phyloP scores from a whole-genome alignment of 2,888 invertebrate genomes.

The Leucophora obtusa region DNA sequence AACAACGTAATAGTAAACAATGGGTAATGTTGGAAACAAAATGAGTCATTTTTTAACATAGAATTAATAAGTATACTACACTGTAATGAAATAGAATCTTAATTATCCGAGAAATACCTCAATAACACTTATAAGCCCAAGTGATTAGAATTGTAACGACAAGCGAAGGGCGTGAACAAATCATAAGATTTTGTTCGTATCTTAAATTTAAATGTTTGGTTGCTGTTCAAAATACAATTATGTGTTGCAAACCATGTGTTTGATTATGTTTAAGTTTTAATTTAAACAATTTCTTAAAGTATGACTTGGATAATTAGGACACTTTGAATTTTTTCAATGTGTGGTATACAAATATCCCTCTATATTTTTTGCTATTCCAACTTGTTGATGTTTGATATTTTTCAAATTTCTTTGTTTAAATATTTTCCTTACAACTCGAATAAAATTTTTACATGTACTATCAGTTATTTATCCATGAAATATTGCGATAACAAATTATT shows the following conservation, averaged over 20 bases:
- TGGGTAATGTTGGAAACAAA: slow-evolving; percentile 50
- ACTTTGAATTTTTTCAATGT: neutral
- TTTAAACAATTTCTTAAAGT: neutral
- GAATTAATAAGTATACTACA: too few relatives aligned
- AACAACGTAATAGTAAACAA: slow-evolving; percentile 41
- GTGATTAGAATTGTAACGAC: neutral
- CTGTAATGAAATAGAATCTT: neutral
- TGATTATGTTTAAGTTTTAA: neutral
- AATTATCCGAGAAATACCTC: neutral
- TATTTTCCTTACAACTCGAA: neutral
- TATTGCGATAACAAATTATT: slow-evolving; percentile 34
- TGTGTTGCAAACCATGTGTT: too few relatives aligned
- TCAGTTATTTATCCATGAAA: neutral
- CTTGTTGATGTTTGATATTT: neutral
- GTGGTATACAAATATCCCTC: neutral
- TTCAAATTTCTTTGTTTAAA: neutral
- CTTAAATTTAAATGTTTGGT: neutral
- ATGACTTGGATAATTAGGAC: neutral
- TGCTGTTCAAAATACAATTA: neutral
- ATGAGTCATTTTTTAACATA: slow-evolving; percentile 3
- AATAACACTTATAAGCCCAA: neutral
- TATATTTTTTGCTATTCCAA: neutral
- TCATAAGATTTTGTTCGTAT: neutral
- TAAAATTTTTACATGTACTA: slow-evolving; percentile 12
- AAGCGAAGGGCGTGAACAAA: neutral